Conservation (phyloP, 1,140 invertebrate genomes). For the Manduca sexta region DNA sequence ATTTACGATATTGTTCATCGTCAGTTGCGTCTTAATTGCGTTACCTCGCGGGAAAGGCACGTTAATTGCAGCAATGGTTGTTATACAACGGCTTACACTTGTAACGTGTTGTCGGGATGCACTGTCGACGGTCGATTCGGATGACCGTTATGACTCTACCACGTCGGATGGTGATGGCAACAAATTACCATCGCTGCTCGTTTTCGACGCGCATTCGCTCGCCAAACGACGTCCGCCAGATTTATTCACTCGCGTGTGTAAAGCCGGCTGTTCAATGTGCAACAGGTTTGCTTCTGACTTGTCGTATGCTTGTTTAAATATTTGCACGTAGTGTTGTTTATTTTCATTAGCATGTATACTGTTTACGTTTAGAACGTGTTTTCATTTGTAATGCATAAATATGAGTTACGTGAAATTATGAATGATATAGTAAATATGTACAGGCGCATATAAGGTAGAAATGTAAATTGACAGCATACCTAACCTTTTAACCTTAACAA, state of each 20-base stretch:
- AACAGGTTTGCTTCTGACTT: background rate
- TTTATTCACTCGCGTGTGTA: constrained; percentile 23
- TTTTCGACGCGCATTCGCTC: constrained; percentile 25
- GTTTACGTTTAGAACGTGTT: too few species aligned
- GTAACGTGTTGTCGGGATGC: background rate
- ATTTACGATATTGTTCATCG: constrained; percentile 17
- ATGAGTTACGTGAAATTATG: too few species aligned
- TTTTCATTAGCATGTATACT: too few species aligned
- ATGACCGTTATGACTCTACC: background rate
- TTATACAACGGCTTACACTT: background rate
- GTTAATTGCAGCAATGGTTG: constrained; percentile 4
- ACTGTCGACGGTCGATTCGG: background rate
- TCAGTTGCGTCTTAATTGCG: constrained; percentile 13
- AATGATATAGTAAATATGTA: too few species aligned
- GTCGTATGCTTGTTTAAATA: too few species aligned
- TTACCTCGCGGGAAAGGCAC: constrained; percentile 1
- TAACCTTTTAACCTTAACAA: too few species aligned
- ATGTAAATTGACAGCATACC: too few species aligned
- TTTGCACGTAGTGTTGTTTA: too few species aligned
- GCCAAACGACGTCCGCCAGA: constrained; percentile 21
- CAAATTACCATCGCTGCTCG: constrained; percentile 17
- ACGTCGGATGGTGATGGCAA: constrained; percentile 1
- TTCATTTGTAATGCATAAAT: too few species aligned
- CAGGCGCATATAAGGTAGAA: too few species aligned
- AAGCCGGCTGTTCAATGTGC: constrained; percentile 10